Conservation (phyloP, 2,888 invertebrate genomes). For the Tridacna crocea region DNA sequence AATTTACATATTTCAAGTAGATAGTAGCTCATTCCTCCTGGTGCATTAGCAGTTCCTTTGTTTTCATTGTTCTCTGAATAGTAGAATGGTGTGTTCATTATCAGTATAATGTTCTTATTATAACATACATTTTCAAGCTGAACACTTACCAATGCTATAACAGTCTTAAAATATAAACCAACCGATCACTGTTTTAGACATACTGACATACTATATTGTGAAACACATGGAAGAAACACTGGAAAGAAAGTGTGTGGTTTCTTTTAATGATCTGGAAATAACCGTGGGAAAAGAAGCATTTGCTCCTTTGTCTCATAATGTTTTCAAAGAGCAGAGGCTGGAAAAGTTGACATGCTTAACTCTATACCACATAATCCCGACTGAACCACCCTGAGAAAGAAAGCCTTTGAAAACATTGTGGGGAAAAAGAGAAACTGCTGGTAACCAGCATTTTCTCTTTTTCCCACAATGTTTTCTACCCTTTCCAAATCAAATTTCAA, state of each 20-base stretch:
- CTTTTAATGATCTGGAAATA: background rate
- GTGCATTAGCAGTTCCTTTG: conserved; percentile 31
- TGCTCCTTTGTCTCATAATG: background rate
- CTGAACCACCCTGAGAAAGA: no score
- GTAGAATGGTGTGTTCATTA: background rate
- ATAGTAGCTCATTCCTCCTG: conserved; percentile 61
- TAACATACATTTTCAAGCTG: no score
- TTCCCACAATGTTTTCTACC: background rate
- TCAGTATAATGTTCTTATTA: background rate
- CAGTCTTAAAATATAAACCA: no score
- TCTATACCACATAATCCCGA: no score
- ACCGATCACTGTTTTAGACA: no score
- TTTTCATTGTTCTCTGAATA: conserved; percentile 21
- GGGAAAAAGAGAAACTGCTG: background rate
- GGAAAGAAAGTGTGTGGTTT: no score
- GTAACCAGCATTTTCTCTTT: background rate
- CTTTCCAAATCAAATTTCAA: no score
- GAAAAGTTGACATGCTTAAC: background rate
- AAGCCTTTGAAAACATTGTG: background rate
- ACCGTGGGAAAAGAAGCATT: background rate
- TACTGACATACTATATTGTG: no score
- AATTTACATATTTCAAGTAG: conserved; percentile 64
- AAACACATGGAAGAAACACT: no score
- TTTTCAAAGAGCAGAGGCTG: background rate
- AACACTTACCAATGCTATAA: no score